A percentile compares a stretch with the other conserved stretches of the same genome.
These are phyloP conservation scores for Leptinotarsa defecta DNA, from an alignment of 1,140 invertebrate species.

Conservation along the genomic window DNA sequence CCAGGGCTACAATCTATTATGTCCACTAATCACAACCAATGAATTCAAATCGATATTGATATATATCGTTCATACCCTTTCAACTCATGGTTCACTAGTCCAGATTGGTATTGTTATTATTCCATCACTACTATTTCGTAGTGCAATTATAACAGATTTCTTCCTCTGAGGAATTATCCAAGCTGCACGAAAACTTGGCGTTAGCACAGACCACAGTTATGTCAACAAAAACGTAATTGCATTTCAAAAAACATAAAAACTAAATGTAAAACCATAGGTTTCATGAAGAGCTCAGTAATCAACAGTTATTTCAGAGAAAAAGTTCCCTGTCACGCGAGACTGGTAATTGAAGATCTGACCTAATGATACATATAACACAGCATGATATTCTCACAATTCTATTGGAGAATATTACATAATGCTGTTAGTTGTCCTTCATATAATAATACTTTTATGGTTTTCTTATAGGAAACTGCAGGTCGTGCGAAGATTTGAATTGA, in stretches of 20 bases:
- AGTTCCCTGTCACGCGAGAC: constrained; percentile 1
- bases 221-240: neutral
- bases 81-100: no score
- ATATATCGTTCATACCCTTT: no score
- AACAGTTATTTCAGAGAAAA: neutral
- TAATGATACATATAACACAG: constrained; percentile 8
- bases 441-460: neutral
- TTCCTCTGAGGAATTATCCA: neutral
- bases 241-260: neutral
- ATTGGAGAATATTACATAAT: neutral
- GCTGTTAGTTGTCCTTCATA: neutral
- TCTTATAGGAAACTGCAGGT: neutral
- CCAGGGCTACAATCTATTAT: no score
- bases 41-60: no score
- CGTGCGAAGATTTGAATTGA: neutral
- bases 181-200: neutral
- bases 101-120: no score
- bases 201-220: neutral
- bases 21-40: no score
- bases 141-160: no score
- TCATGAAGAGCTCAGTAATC: constrained; percentile 3
- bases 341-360: constrained; percentile 3
- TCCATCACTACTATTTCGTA: no score
- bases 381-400: neutral
- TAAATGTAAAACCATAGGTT: constrained; percentile 3